Evolutionary conservation across 2,113 vertebrate genomes (phyloP).

Genomic region (Callionymus lyra): DNA sequence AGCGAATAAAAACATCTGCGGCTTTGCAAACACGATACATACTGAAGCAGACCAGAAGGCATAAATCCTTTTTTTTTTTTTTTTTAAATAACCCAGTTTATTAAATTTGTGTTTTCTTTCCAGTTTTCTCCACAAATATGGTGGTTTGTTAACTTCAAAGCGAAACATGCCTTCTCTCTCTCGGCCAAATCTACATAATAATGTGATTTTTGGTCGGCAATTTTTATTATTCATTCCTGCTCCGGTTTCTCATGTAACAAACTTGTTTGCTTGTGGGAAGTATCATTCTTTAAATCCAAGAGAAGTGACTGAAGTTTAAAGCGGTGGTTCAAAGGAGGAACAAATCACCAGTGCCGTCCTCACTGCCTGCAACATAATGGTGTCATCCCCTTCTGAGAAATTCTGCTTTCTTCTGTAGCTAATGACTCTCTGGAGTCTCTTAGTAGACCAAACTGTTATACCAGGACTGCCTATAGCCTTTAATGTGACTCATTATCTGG

Average conservation of each 20-base stretch:
- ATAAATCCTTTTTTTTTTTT: no score
- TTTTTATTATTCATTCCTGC: conserved; percentile 1
- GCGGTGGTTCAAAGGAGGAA: not conserved
- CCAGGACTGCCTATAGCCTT: not conserved
- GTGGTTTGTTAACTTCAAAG: no score
- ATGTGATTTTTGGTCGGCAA: not conserved
- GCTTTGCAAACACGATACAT: no score
- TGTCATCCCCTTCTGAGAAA: conserved; percentile 1
- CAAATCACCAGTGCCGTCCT: conserved; percentile 5
- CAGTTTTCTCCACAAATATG: no score
- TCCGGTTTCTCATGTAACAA: conserved; percentile 2
- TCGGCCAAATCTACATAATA: conserved; percentile 4
- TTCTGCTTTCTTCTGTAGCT: conserved; percentile 10
- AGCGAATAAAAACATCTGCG: no score
- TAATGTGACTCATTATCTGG: conserved; percentile 16
- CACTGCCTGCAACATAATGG: conserved; percentile 1
- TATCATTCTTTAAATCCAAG: conserved; percentile 4
- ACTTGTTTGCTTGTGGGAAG: not conserved
- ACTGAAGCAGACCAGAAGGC: no score
- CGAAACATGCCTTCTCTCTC: no score
- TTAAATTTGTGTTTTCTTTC: no score
- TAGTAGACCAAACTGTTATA: conserved; percentile 7
- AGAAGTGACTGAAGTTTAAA: not conserved
- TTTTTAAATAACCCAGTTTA: no score
- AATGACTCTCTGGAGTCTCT: conserved; percentile 16